A percentile compares a stretch with the other conserved stretches of the same genome.
Evolutionary conservation across 2,113 vertebrate species (phyloP).

Genomic region (Podocnemis expansa): DNA sequence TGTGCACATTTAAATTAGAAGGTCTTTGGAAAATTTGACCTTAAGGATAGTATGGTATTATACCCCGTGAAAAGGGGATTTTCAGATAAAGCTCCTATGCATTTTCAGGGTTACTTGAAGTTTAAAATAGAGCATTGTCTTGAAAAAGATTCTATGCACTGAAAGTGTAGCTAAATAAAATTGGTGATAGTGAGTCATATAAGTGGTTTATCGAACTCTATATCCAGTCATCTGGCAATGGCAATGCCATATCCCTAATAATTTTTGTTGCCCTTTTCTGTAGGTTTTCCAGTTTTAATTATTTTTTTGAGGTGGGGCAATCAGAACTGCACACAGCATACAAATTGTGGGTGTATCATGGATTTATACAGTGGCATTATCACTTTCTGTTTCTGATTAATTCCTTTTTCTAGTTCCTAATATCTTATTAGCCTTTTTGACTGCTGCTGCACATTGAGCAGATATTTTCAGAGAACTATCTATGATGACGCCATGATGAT

Average conservation of each 20-base stretch:
- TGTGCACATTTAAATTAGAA: background rate
- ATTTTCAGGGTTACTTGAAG: background rate
- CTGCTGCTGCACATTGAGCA: background rate
- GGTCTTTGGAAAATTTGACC: background rate
- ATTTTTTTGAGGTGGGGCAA: background rate
- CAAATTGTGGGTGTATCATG: background rate
- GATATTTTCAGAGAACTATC: background rate
- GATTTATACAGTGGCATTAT: background rate
- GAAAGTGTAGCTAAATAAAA: background rate
- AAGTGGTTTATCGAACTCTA: background rate
- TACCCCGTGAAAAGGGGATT: background rate
- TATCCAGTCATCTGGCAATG: background rate
- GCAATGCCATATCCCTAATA: background rate
- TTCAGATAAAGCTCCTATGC: background rate
- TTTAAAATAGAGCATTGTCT: background rate
- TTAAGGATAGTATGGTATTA: background rate
- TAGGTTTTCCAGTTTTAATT: background rate
- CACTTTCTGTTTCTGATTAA: background rate
- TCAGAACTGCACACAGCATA: background rate
- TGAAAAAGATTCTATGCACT: background rate
- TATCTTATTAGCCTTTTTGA: background rate
- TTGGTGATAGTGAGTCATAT: background rate
- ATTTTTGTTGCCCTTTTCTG: background rate
- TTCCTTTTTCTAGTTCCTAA: background rate
- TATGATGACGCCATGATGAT: no score